Evolutionary conservation across 2,888 invertebrate species (phyloP).

Genomic region (Deilephila elpenor): DNA sequence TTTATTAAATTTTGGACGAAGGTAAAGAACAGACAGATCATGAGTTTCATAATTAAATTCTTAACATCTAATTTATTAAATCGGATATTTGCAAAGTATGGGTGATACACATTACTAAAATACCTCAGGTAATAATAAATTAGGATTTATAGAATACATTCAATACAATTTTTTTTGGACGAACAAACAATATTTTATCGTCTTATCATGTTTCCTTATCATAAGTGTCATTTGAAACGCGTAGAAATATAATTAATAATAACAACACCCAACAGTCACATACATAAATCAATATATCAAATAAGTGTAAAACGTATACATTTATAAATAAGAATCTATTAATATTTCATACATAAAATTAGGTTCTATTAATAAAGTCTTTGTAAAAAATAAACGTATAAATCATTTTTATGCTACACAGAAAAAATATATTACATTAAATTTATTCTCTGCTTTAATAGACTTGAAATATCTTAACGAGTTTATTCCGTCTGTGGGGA

Average conservation of each 20-base stretch:
- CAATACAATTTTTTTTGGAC: no score
- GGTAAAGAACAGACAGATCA: constrained; percentile 49
- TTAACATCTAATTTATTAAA: constrained; percentile 33
- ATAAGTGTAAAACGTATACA: background rate
- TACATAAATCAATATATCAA: background rate
- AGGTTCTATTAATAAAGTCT: background rate
- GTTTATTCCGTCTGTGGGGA: background rate
- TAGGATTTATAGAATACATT: no score
- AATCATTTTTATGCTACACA: background rate
- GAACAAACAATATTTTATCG: no score
- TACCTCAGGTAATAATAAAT: no score
- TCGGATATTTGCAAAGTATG: no score
- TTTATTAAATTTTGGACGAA: constrained; percentile 20
- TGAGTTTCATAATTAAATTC: constrained; percentile 53
- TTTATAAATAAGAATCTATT: background rate
- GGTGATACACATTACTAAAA: no score
- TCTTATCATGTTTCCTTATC: no score
- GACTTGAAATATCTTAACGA: constrained; percentile 1
- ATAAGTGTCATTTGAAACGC: no score
- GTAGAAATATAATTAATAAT: background rate
- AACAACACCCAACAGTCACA: no score
- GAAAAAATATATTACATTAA: background rate
- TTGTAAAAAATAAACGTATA: background rate
- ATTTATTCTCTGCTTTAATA: background rate
- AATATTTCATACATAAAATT: background rate